phyloP scores from a whole-genome alignment of 2,888 invertebrate species.

The Julus scandinavius region DNA sequence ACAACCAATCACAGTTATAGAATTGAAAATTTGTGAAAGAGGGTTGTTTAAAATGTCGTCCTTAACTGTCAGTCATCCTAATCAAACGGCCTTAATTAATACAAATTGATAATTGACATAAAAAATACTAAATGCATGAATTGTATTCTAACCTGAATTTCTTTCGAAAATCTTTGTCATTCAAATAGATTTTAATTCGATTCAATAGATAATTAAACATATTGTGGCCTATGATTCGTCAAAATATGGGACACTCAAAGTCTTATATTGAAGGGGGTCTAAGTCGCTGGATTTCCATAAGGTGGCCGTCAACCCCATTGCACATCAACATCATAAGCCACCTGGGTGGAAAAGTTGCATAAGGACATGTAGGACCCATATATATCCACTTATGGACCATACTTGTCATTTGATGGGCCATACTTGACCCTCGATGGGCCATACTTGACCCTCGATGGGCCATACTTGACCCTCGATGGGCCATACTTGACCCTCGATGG shows the following conservation, averaged over 20 bases:
- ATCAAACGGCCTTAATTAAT: constrained; percentile 42
- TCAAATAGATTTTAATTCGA: background rate
- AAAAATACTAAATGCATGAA: constrained; percentile 14
- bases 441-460: no score
- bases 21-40: background rate
- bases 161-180: background rate
- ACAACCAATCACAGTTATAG: background rate
- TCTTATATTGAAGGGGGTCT: background rate
- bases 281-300: background rate
- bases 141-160: constrained; percentile 26
- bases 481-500: no score
- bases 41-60: constrained; percentile 6
- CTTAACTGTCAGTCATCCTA: constrained; percentile 24
- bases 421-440: no score
- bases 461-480: no score
- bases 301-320: constrained; percentile 13
- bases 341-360: no score
- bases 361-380: no score
- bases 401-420: no score
- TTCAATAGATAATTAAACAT: constrained; percentile 24
- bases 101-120: constrained; percentile 18
- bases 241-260: background rate
- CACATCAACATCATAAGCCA: background rate
- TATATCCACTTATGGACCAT: no score
- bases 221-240: constrained; percentile 14